A percentile compares a stretch with the other conserved stretches of the same genome.
These are phyloP conservation scores for Eupithecia vulgata DNA, from an alignment of 2,888 invertebrate genomes.

Conservation along the genomic window DNA sequence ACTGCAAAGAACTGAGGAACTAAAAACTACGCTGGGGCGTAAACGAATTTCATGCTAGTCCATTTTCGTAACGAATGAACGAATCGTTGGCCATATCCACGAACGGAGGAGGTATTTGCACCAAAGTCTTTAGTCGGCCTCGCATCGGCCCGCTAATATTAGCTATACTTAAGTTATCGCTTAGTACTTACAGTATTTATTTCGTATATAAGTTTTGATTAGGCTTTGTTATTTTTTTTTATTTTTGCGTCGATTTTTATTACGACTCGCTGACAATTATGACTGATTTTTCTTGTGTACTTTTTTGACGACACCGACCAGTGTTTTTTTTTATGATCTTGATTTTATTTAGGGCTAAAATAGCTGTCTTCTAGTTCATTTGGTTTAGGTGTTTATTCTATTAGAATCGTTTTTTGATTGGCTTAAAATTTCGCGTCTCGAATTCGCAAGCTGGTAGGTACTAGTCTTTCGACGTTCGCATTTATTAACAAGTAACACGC, in stretches of 20 bases:
- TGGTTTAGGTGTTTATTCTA: slow-evolving; percentile 13
- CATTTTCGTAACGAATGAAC: slow-evolving; percentile 76
- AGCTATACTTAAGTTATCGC: slow-evolving; percentile 50
- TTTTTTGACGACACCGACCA: slow-evolving; percentile 29
- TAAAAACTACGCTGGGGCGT: slow-evolving; percentile 54
- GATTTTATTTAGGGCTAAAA: slow-evolving; percentile 17
- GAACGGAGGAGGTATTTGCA: slow-evolving; percentile 66
- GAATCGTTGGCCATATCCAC: slow-evolving; percentile 77
- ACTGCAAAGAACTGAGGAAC: slow-evolving; percentile 39
- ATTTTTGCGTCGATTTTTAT: slow-evolving; percentile 53
- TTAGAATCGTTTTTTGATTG: slow-evolving; percentile 22
- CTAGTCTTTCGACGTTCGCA: slow-evolving; percentile 66
- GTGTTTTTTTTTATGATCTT: slow-evolving; percentile 27
- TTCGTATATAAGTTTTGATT: slow-evolving; percentile 69
- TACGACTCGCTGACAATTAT: slow-evolving; percentile 58
- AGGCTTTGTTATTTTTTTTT: slow-evolving; percentile 61
- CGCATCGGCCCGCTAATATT: slow-evolving; percentile 54
- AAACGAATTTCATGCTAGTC: slow-evolving; percentile 83
- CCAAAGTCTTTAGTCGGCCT: slow-evolving; percentile 73
- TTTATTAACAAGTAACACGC: slow-evolving; percentile 54
- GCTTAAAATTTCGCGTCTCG: slow-evolving; percentile 44
- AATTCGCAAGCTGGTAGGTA: slow-evolving; percentile 49
- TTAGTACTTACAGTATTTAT: slow-evolving; percentile 84
- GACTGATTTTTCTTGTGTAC: slow-evolving; percentile 63
- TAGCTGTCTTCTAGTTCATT: slow-evolving; percentile 17